Conservation (phyloP, 2,888 invertebrate genomes). For the Hypsopygia costalis region DNA sequence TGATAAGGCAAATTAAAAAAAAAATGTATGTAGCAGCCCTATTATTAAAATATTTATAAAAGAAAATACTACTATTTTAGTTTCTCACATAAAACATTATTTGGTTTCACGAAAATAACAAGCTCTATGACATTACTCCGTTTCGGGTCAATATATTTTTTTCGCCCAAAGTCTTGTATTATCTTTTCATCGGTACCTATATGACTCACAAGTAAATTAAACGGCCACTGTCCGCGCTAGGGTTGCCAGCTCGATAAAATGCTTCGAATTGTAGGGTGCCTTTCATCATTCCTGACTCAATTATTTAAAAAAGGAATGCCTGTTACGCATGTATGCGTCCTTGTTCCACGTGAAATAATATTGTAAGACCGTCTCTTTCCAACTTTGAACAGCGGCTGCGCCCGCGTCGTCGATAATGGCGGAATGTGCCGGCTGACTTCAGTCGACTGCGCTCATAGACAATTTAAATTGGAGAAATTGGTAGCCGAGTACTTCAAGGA, state of each 20-base stretch:
- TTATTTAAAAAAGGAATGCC: conserved; percentile 75
- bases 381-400: conserved; percentile 46
- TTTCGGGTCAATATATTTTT: too few relatives aligned
- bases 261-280: conserved; percentile 66
- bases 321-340: conserved; percentile 50
- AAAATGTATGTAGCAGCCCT: too few relatives aligned
- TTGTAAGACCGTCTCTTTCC: conserved; percentile 44
- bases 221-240: conserved; percentile 61
- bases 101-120: too few relatives aligned
- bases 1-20: too few relatives aligned
- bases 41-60: too few relatives aligned
- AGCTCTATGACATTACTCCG: too few relatives aligned
- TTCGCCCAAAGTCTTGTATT: neutral
- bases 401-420: conserved; percentile 67
- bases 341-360: conserved; percentile 50
- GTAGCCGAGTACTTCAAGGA: conserved; percentile 56
- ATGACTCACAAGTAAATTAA: conserved; percentile 68
- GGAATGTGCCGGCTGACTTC: conserved; percentile 79
- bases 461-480: conserved; percentile 78
- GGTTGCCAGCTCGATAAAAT: conserved; percentile 71
- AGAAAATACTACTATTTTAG: too few relatives aligned
- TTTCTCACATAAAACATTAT: too few relatives aligned
- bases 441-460: conserved; percentile 75
- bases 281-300: conserved; percentile 75
- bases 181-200: conserved; percentile 30